Percentiles rank a stretch among this genome's conserved stretches.
phyloP scores from a whole-genome alignment of 2,797 vertebrate genomes.

The Catharus ustulatus region DNA sequence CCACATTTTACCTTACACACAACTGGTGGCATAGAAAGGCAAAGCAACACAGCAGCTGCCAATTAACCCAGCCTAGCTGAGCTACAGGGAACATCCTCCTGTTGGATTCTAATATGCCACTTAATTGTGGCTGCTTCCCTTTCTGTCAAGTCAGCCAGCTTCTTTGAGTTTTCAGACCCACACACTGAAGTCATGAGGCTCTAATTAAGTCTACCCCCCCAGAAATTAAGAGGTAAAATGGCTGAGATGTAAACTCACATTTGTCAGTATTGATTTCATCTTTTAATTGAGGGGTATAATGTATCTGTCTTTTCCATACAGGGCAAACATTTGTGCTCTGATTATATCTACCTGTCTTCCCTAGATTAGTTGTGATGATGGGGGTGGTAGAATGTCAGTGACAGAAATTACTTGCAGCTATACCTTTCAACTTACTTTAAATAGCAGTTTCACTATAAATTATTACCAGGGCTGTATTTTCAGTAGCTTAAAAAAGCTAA shows the following conservation, averaged over 20 bases:
- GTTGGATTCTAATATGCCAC: background rate
- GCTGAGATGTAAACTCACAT: constrained; percentile 71
- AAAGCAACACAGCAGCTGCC: constrained; percentile 23
- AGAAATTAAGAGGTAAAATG: constrained; percentile 75
- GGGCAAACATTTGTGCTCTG: constrained; percentile 71
- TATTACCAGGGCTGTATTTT: constrained; percentile 49
- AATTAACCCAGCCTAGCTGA: constrained; percentile 13
- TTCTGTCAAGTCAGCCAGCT: constrained; percentile 48
- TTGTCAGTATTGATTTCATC: constrained; percentile 76
- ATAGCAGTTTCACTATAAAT: constrained; percentile 61
- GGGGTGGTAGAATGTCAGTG: constrained; percentile 18
- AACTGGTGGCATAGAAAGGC: background rate
- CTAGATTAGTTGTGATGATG: constrained; percentile 58
- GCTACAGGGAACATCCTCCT: constrained; percentile 17
- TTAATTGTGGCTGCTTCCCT: background rate
- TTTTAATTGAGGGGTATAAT: constrained; percentile 76
- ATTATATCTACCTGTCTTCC: constrained; percentile 70
- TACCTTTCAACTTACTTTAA: constrained; percentile 72
- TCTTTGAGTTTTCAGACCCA: constrained; percentile 66
- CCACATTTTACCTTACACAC: background rate
- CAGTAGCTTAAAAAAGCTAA: constrained; percentile 42
- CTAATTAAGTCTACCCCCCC: constrained; percentile 72
- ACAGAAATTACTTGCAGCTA: constrained; percentile 57
- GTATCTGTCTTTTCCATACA: constrained; percentile 61
- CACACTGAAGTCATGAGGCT: constrained; percentile 69